Percentiles rank a stretch among this genome's conserved stretches.
Evolutionary conservation across 2,797 vertebrate genomes (phyloP).

Genomic region (Podarcis siculus): DNA sequence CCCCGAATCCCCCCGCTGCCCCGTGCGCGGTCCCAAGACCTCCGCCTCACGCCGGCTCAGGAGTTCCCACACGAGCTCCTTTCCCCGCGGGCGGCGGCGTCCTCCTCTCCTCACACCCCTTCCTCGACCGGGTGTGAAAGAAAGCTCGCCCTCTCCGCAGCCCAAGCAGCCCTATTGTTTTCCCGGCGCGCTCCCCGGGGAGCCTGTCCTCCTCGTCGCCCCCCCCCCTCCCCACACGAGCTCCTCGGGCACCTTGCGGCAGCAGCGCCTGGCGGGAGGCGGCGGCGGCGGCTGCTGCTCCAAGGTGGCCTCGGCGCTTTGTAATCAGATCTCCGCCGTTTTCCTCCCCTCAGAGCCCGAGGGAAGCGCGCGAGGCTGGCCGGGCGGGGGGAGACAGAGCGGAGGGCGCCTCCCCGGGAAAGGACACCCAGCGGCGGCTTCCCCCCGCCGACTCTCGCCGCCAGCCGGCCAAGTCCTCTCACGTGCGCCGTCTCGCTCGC

Average conservation of each 20-base stretch:
- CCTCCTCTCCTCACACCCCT: too few species aligned
- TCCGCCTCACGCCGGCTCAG: too few species aligned
- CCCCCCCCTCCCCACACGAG: neutral
- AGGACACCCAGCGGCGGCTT: neutral
- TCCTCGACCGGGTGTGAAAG: neutral
- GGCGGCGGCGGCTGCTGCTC: neutral
- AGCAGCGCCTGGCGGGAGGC: neutral
- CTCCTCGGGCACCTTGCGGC: neutral
- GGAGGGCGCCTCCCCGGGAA: neutral
- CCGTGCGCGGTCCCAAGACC: too few species aligned
- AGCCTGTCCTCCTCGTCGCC: neutral
- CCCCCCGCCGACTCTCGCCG: too few species aligned
- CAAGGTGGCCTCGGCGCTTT: conserved; percentile 6
- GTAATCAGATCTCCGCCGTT: neutral
- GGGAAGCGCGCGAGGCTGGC: neutral
- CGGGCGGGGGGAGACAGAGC: neutral
- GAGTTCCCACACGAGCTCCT: too few species aligned
- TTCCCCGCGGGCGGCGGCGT: too few species aligned
- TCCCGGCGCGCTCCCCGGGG: neutral
- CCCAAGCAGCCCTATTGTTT: neutral
- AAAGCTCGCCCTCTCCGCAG: neutral
- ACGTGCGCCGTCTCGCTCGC: neutral
- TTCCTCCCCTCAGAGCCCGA: neutral
- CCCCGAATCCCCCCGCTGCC: too few species aligned
- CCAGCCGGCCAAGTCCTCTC: neutral